Conservation (phyloP, 2,113 vertebrate species). For the Chaetura pelagica region DNA sequence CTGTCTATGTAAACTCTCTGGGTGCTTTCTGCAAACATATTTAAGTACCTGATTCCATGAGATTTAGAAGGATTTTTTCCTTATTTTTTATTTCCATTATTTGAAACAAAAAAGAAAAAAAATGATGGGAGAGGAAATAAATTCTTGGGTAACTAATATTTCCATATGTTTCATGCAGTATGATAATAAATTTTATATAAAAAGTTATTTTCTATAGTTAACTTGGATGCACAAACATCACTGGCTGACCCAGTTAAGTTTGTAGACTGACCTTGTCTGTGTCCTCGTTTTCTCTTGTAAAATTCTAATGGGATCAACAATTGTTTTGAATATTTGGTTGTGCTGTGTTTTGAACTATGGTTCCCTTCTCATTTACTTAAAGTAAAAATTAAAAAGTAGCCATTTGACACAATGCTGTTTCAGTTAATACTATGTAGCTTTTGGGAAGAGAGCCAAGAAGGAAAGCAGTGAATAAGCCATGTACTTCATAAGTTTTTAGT, state of each 20-base stretch:
- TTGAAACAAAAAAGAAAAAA: background rate
- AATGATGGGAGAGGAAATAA: background rate
- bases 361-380: background rate
- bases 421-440: background rate
- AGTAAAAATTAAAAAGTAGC: background rate
- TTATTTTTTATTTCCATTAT: background rate
- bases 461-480: background rate
- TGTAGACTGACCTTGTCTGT: background rate
- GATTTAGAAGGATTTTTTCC: background rate
- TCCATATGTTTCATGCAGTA: rapidly evolving
- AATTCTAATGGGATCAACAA: background rate
- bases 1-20: background rate
- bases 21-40: background rate
- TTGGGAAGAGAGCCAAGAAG: background rate
- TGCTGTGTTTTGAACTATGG: background rate
- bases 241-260: background rate
- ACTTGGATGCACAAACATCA: background rate
- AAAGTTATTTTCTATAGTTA: background rate
- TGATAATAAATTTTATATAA: background rate
- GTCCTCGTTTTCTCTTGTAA: background rate
- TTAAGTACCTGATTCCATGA: background rate
- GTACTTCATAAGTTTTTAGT: background rate
- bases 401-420: background rate
- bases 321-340: background rate
- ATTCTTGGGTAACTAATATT: background rate